phyloP scores from a whole-genome alignment of 2,888 invertebrate species.

The Melipona beecheii region DNA sequence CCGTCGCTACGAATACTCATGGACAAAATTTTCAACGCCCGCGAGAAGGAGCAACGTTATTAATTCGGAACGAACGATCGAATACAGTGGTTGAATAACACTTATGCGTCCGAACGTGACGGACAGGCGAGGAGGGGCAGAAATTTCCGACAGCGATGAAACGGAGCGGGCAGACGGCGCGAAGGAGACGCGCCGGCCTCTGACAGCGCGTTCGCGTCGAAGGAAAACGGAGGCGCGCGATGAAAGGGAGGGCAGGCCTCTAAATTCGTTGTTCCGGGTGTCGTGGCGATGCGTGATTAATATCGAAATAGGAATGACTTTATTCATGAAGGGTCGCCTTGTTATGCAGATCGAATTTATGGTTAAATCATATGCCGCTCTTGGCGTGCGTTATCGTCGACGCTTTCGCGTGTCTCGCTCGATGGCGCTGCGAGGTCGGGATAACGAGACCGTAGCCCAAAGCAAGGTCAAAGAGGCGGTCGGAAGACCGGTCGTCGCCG shows the following conservation, averaged over 20 bases:
- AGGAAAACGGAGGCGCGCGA: slow-evolving; percentile 26
- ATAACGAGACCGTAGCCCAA: slow-evolving; percentile 68
- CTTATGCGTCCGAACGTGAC: slow-evolving; percentile 23
- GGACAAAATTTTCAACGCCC: neutral
- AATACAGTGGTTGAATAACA: slow-evolving; percentile 21
- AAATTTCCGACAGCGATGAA: slow-evolving; percentile 44
- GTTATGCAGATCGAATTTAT: slow-evolving; percentile 81
- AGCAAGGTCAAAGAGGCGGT: slow-evolving; percentile 7
- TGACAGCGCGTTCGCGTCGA: slow-evolving; percentile 23
- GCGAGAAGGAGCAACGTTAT: slow-evolving; percentile 22
- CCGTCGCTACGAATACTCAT: neutral
- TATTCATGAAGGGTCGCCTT: slow-evolving; percentile 78
- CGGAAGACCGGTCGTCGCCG: slow-evolving; percentile 52
- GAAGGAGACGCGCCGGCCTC: slow-evolving; percentile 17
- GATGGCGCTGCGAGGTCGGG: slow-evolving; percentile 67
- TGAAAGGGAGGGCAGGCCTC: slow-evolving; percentile 38
- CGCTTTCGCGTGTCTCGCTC: slow-evolving; percentile 56
- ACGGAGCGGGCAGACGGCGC: slow-evolving; percentile 2
- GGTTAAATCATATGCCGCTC: slow-evolving; percentile 72
- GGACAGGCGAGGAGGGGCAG: slow-evolving; percentile 14
- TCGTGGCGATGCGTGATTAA: slow-evolving; percentile 78
- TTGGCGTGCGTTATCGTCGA: slow-evolving; percentile 62
- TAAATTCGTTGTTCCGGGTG: slow-evolving; percentile 55
- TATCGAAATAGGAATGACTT: slow-evolving; percentile 80
- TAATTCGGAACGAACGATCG: slow-evolving; percentile 19